Evolutionary conservation across 2,888 invertebrate genomes (phyloP).

Genomic region (Geophilus truncorum): DNA sequence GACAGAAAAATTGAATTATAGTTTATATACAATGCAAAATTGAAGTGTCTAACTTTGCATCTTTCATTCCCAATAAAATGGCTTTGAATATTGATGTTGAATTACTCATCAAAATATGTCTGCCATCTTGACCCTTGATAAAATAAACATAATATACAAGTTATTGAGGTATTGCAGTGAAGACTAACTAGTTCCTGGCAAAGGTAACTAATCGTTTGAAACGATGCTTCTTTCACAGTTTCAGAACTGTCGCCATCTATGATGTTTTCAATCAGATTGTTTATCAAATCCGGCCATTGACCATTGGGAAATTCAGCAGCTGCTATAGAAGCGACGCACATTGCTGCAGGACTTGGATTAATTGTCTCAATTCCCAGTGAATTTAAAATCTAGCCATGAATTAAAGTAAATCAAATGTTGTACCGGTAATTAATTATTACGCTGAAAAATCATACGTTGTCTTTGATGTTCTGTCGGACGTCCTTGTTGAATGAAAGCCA

Average conservation of each 20-base stretch:
- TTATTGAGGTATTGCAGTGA: background rate
- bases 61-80: background rate
- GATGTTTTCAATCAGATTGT: background rate
- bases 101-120: background rate
- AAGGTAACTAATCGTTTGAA: background rate
- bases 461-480: background rate
- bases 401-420: too few relatives aligned
- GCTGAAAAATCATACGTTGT: background rate
- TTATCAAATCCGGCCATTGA: background rate
- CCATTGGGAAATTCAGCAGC: background rate
- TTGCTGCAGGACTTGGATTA: background rate
- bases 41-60: background rate
- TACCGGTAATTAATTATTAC: too few relatives aligned
- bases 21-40: background rate
- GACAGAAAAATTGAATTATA: background rate
- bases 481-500: background rate
- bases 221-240: background rate
- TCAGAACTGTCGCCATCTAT: background rate
- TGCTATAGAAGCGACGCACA: background rate
- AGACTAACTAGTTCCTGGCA: background rate
- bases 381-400: background rate
- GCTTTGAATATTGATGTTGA: background rate
- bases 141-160: background rate
- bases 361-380: background rate
- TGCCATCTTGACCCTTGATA: background rate